Base-by-base conservation (phyloP, 2,113 vertebrate species). In the Isurus oxyrinchus region DNA sequence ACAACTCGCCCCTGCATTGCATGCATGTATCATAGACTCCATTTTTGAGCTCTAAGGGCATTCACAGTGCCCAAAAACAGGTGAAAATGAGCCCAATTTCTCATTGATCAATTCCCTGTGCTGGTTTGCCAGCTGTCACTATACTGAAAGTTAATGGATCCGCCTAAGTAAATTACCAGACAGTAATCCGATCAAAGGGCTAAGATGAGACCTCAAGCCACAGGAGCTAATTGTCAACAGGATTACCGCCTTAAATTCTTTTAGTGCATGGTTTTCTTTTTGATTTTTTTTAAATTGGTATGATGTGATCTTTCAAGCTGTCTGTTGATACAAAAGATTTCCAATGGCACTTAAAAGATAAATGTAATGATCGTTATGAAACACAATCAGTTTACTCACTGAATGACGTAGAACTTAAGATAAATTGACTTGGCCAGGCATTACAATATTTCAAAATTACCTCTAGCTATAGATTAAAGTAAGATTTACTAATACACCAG, bases 281-380 rank as follows among this genome's bases (percentile, higher is more conserved):
- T 27, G 16, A 49, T 5, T n/a, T 35, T 59, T 91, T 59, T n/a
- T 11, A 63, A 63, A 44, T 6, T 66, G 59, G 5, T 94, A 23
- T 66, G n/a, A 94, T 63, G 59, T 63, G 16, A 94, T 40, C 61
- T 94, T 35, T 40, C 59, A 40, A 19, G 7, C 59, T 63, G 90
- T 40, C 66, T 94, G 27, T 94, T 40, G 90, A 63, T 63, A 40
- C 19, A n/a, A 94, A 94, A 93, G 88, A 90, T 93, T 93, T 93
- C 31, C 55, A 61, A 16, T n/a, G 35, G 31, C 3, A 35, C 14
- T 40, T 94, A 6, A 94, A 76, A 63, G 59, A 94, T 94, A 40
- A 94, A 94, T 94, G 6, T 94, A 63, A 94, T 23, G n/a, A 63
- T 66, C 31, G 2, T 94, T 61, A 94, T 40, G 59, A 66, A n/a